phyloP scores from a whole-genome alignment of 1,140 invertebrate species.

The Yoshiicerus persimilis region DNA sequence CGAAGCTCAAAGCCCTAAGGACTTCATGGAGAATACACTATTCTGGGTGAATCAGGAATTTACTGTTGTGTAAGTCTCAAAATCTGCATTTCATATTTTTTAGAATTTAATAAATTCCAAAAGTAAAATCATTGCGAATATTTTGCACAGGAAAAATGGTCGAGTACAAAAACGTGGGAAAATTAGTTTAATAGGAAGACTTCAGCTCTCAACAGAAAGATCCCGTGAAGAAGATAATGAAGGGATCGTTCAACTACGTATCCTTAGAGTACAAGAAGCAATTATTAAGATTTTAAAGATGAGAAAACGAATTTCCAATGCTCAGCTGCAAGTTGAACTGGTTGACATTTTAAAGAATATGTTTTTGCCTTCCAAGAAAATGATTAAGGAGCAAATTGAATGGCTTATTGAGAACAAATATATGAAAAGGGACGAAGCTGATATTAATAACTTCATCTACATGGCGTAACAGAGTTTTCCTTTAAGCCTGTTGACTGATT shows the following conservation, averaged over 20 bases:
- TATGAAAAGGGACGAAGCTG: slow-evolving; percentile 92
- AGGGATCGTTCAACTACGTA: slow-evolving; percentile 92
- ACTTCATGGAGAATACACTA: slow-evolving; percentile 87
- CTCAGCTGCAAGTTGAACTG: slow-evolving; percentile 91
- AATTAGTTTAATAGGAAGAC: slow-evolving; percentile 89
- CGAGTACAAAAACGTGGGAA: slow-evolving; percentile 92
- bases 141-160: slow-evolving; percentile 77
- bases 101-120: no score
- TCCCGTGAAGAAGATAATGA: slow-evolving; percentile 96
- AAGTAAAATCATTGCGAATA: neutral
- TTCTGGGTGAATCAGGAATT: slow-evolving; percentile 99
- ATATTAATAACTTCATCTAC: slow-evolving; percentile 98
- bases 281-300: slow-evolving; percentile 99
- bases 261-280: slow-evolving; percentile 74
- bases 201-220: slow-evolving; percentile 92
- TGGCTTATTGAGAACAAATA: slow-evolving; percentile 99
- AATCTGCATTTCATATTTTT: neutral
- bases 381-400: slow-evolving; percentile 99
- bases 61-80: slow-evolving; percentile 68
- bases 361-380: slow-evolving; percentile 98
- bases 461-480: slow-evolving; percentile 69
- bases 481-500: neutral
- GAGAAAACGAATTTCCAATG: slow-evolving; percentile 91
- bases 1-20: slow-evolving; percentile 79
- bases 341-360: slow-evolving; percentile 98